Evolutionary conservation across 2,113 vertebrate genomes (phyloP).

Genomic region (Albula goreensis): DNA sequence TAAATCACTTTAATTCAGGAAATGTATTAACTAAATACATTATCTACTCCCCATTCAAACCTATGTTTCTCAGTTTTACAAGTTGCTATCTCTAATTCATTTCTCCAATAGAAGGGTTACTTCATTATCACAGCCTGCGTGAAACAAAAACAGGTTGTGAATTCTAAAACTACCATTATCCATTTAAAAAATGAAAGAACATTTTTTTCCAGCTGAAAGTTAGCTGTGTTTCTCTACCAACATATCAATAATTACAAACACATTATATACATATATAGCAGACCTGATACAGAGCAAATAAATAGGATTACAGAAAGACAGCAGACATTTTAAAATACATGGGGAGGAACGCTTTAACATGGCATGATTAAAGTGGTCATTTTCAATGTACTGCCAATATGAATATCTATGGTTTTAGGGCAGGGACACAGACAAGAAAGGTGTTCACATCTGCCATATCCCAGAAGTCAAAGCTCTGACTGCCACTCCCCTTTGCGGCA

Average conservation of each 20-base stretch:
- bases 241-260: no score
- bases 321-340: no score
- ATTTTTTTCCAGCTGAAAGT: no score
- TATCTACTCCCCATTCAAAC: not conserved
- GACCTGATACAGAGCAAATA: no score
- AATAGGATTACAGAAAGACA: no score
- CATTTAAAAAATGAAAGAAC: not conserved
- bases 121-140: not conserved
- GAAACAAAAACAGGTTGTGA: not conserved
- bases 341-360: no score
- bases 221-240: no score
- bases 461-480: not conserved
- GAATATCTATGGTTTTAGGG: no score
- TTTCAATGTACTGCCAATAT: no score
- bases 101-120: not conserved
- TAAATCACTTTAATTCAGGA: not conserved
- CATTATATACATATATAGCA: no score
- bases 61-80: not conserved
- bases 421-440: no score
- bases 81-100: not conserved
- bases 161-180: not conserved
- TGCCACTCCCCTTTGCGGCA: not conserved
- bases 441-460: not conserved
- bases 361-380: no score
- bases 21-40: not conserved